A percentile compares a stretch with the other conserved stretches of the same genome.
phyloP scores from a whole-genome alignment of 2,888 invertebrate species.

The Aspidiotus destructor region DNA sequence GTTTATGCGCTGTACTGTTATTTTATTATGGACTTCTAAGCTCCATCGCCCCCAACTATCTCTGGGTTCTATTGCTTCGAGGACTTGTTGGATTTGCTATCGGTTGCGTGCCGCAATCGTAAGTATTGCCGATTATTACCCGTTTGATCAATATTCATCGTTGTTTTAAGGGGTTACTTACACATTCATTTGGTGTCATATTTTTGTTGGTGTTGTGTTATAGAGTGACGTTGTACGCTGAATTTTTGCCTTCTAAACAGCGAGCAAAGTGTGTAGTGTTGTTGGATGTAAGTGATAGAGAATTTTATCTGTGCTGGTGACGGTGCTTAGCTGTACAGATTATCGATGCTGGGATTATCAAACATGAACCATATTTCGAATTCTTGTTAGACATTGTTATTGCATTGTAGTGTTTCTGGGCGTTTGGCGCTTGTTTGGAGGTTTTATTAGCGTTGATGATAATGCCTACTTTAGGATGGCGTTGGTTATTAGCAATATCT shows the following conservation, averaged over 20 bases:
- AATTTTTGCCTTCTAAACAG: conserved; percentile 87
- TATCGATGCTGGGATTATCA: too few relatives aligned
- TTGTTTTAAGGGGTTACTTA: neutral
- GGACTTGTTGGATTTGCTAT: conserved; percentile 92
- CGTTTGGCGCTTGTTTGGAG: conserved; percentile 87
- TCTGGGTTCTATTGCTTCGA: conserved; percentile 81
- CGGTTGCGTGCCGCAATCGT: conserved; percentile 95
- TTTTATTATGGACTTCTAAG: conserved; percentile 86
- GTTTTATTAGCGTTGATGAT: conserved; percentile 79
- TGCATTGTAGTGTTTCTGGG: conserved; percentile 77
- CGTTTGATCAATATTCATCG: neutral
- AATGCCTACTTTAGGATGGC: conserved; percentile 85
- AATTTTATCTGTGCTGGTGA: neutral
- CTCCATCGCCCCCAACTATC: conserved; percentile 80
- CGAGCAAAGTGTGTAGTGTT: conserved; percentile 90
- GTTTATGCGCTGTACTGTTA: conserved; percentile 77
- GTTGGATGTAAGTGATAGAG: conserved; percentile 64
- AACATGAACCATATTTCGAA: too few relatives aligned
- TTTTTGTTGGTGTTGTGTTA: conserved; percentile 36
- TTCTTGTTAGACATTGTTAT: too few relatives aligned
- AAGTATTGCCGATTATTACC: conserved; percentile 45
- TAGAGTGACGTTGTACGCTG: conserved; percentile 90
- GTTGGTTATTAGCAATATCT: conserved; percentile 84
- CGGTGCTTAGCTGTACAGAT: neutral
- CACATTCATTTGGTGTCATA: conserved; percentile 14